Evolutionary conservation across 2,888 invertebrate genomes (phyloP).

Genomic region (Drosophila acutilabella): DNA sequence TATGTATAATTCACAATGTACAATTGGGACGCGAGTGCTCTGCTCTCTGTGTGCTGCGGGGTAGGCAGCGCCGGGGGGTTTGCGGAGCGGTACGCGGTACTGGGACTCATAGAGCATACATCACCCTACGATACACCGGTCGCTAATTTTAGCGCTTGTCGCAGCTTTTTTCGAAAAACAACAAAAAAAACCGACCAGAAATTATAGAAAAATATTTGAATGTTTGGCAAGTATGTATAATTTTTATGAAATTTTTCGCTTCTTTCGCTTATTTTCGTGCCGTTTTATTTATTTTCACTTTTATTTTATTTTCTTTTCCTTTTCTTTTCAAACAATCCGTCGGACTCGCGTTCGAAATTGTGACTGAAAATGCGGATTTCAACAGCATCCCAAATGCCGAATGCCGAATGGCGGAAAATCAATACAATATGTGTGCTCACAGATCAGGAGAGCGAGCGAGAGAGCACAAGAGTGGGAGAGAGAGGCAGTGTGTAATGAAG

Average conservation of each 20-base stretch:
- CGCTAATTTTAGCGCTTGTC: slow-evolving; percentile 72
- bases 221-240: slow-evolving; percentile 75
- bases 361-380: slow-evolving; percentile 59
- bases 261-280: slow-evolving; percentile 26
- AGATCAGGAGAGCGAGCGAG: slow-evolving; percentile 32
- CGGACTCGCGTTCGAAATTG: slow-evolving; percentile 69
- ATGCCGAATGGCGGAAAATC: slow-evolving; percentile 58
- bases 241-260: slow-evolving; percentile 64
- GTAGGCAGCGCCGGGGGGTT: slow-evolving; percentile 6
- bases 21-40: slow-evolving; percentile 41
- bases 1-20: slow-evolving; percentile 54
- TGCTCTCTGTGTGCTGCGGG: slow-evolving; percentile 11
- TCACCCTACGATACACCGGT: slow-evolving; percentile 73
- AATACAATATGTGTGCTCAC: slow-evolving; percentile 39
- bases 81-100: slow-evolving; percentile 18
- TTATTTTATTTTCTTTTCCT: slow-evolving; percentile 24
- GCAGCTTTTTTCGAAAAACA: slow-evolving; percentile 38
- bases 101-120: slow-evolving; percentile 60
- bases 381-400: slow-evolving; percentile 67
- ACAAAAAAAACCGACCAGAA: slow-evolving; percentile 37
- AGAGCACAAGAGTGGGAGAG: background rate
- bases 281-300: slow-evolving; percentile 24
- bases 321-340: slow-evolving; percentile 1
- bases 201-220: slow-evolving; percentile 53
- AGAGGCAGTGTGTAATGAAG: slow-evolving; percentile 14